Percentiles rank a stretch among this genome's conserved stretches.
Conservation (phyloP, 2,113 vertebrate species). For the Piliocolobus tephrosceles region DNA sequence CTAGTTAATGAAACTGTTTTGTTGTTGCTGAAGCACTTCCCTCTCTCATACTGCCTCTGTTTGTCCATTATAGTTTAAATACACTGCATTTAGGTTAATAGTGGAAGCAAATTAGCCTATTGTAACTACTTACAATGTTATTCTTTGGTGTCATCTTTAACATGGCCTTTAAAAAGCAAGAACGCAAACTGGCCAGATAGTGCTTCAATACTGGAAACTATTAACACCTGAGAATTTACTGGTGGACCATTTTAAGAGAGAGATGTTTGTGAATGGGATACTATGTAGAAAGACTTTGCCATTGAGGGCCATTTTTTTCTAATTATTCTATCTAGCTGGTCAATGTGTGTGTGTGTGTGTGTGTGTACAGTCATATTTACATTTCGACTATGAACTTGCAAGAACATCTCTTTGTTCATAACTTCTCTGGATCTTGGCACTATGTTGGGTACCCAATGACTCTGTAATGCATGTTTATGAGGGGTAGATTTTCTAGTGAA, state of each 20-base stretch:
- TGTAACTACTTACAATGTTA: not conserved
- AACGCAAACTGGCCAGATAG: not conserved
- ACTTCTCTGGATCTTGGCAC: not conserved
- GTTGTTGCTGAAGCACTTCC: not conserved
- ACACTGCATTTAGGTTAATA: slow-evolving; percentile 14
- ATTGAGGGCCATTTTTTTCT: not conserved
- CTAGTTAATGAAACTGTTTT: slow-evolving; percentile 42
- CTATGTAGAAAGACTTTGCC: not conserved
- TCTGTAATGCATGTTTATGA: not conserved
- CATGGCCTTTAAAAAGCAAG: not conserved
- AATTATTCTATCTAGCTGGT: not conserved
- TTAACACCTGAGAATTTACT: not conserved
- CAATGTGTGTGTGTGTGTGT: not conserved
- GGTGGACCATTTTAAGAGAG: not conserved
- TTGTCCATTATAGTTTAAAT: slow-evolving; percentile 45
- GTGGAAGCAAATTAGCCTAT: not conserved
- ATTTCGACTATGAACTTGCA: not conserved
- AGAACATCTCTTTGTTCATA: not conserved
- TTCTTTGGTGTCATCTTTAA: slow-evolving; percentile 22
- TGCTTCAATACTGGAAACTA: not conserved
- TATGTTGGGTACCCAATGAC: not conserved
- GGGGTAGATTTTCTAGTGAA: not conserved
- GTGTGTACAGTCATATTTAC: not conserved
- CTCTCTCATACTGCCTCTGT: not conserved
- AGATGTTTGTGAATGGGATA: not conserved